A percentile compares a stretch with the other conserved stretches of the same genome.
Evolutionary conservation across 2,113 vertebrate species (phyloP).

Genomic region (Sylvicapra grimmia): DNA sequence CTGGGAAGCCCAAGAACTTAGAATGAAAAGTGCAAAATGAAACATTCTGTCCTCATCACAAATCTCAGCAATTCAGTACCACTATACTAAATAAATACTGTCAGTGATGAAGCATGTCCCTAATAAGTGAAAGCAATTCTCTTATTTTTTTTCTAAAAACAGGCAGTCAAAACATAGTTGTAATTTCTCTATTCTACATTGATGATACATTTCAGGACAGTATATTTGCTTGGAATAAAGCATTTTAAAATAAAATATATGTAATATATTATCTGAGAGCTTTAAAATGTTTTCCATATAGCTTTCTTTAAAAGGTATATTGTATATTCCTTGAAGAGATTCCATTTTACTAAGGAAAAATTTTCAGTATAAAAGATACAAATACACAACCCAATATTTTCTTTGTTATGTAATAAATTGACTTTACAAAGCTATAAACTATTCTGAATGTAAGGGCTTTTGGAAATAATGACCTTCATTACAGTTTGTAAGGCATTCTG

Average conservation of each 20-base stretch:
- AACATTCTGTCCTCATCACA: background rate
- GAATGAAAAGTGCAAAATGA: background rate
- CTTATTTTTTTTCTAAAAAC: background rate
- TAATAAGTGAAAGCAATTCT: background rate
- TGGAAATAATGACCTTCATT: slow-evolving; percentile 41
- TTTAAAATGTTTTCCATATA: background rate
- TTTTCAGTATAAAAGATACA: background rate
- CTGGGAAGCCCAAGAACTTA: background rate
- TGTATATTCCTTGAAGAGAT: background rate
- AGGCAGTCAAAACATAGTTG: background rate
- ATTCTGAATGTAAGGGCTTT: slow-evolving; percentile 29
- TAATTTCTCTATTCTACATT: background rate
- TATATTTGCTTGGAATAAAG: background rate
- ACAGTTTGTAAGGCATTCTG: background rate
- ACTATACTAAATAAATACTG: background rate
- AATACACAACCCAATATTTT: slow-evolving; percentile 11
- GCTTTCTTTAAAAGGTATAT: background rate
- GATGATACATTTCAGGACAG: background rate
- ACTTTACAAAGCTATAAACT: slow-evolving; percentile 15
- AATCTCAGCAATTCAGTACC: background rate
- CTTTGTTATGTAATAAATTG: slow-evolving; percentile 4
- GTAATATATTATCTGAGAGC: background rate
- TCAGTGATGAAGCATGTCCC: background rate
- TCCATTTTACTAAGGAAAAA: background rate
- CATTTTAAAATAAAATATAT: background rate